Conservation (phyloP, 2,888 invertebrate species). For the Drosophila vallismaia region DNA sequence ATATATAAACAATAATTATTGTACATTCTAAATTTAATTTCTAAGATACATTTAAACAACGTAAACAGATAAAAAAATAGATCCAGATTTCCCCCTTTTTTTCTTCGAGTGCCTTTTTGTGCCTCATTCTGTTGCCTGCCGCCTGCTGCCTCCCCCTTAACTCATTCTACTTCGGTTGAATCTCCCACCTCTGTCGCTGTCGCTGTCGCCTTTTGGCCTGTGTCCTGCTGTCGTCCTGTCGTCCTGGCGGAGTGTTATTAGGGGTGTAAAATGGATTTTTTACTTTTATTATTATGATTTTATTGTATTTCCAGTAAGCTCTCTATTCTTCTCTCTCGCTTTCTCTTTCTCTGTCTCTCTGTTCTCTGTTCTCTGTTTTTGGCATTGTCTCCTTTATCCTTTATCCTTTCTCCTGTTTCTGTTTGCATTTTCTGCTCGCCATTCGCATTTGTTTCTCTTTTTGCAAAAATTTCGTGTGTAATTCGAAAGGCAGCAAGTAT, state of each 20-base stretch:
- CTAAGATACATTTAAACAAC: too few species aligned
- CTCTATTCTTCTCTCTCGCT: conserved; percentile 50
- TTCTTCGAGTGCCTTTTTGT: conserved; percentile 40
- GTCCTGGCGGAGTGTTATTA: conserved; percentile 59
- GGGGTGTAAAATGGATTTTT: conserved; percentile 80
- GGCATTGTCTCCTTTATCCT: conserved; percentile 20
- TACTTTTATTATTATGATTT: conserved; percentile 80
- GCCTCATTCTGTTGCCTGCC: too few species aligned
- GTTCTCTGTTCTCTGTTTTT: conserved; percentile 13
- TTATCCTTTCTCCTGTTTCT: conserved; percentile 38
- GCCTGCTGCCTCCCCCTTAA: conserved; percentile 5
- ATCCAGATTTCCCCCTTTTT: conserved; percentile 23
- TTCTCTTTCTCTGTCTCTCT: conserved; percentile 43
- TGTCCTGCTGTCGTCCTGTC: conserved; percentile 14
- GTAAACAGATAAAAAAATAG: neutral
- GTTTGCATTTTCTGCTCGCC: conserved; percentile 62
- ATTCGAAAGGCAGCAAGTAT: conserved; percentile 51
- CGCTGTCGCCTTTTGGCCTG: conserved; percentile 39
- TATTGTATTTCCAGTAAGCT: conserved; percentile 71
- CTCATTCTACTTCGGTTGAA: neutral
- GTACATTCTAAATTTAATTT: too few species aligned
- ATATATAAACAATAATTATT: too few species aligned
- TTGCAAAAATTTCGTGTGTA: conserved; percentile 64
- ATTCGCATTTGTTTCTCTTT: conserved; percentile 66
- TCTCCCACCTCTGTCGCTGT: conserved; percentile 28